phyloP scores from a whole-genome alignment of 2,888 invertebrate species.

The Matsumyia berberina region DNA sequence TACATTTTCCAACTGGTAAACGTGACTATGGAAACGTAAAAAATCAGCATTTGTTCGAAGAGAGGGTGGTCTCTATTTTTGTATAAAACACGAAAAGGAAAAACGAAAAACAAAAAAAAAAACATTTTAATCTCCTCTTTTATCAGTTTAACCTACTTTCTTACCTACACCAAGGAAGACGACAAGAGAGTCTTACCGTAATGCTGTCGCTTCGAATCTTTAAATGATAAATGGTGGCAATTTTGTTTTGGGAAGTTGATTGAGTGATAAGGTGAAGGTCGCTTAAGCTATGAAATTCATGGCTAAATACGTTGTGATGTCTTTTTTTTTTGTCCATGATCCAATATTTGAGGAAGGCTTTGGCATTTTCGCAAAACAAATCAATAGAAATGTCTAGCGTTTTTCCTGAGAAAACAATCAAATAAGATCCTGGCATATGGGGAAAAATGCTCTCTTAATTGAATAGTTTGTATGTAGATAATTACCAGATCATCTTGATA shows the following conservation, averaged over 20 bases:
- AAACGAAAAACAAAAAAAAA: background rate
- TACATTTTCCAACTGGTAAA: slow-evolving; percentile 24
- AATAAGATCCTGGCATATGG: too few species aligned
- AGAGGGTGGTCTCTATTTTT: slow-evolving; percentile 11
- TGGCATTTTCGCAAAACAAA: too few species aligned
- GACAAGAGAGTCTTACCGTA: slow-evolving; percentile 2
- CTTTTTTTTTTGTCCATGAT: too few species aligned
- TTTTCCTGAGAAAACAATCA: too few species aligned
- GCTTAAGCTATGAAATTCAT: background rate
- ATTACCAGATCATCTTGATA: too few species aligned
- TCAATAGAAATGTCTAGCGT: too few species aligned
- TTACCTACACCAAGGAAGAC: slow-evolving; percentile 6
- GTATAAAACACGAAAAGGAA: background rate
- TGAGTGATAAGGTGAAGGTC: background rate
- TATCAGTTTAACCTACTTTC: slow-evolving; percentile 57
- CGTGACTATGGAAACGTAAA: slow-evolving; percentile 43
- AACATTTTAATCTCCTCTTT: slow-evolving; percentile 34
- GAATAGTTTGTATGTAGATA: too few species aligned
- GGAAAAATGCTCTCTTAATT: too few species aligned
- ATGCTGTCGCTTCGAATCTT: background rate
- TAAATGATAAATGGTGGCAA: background rate
- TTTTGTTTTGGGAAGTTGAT: slow-evolving; percentile 1
- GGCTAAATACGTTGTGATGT: background rate
- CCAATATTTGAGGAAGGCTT: too few species aligned
- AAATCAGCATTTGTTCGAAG: background rate